Evolutionary conservation across 2,888 invertebrate species (phyloP).

Genomic region (Drosophila kanekoi): DNA sequence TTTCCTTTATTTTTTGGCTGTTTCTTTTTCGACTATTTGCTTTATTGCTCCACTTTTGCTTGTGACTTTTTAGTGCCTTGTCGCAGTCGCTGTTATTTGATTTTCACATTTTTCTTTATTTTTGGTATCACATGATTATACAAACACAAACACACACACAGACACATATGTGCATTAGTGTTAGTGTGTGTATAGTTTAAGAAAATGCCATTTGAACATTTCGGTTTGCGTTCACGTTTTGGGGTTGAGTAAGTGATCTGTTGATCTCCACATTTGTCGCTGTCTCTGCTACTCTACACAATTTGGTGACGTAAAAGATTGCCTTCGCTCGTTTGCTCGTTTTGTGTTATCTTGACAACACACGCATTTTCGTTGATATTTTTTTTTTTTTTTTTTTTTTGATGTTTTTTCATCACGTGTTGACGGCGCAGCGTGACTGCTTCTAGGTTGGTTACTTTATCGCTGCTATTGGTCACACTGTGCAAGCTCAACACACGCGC

Average conservation of each 20-base stretch:
- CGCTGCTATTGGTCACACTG: constrained; percentile 51
- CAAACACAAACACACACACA: constrained; percentile 58
- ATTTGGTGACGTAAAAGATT: constrained; percentile 68
- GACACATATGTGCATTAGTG: constrained; percentile 2
- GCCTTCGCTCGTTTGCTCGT: constrained; percentile 58
- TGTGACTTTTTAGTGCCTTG: constrained; percentile 77
- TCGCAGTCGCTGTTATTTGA: constrained; percentile 77
- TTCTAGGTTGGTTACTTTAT: constrained; percentile 30
- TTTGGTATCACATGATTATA: constrained; percentile 79
- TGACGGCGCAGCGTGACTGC: constrained; percentile 28
- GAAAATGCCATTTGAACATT: constrained; percentile 78
- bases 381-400: not conserved
- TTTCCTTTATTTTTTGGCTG: constrained; percentile 18
- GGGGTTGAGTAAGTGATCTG: constrained; percentile 72
- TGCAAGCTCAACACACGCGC: constrained; percentile 31
- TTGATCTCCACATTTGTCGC: constrained; percentile 74
- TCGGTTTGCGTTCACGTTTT: constrained; percentile 60
- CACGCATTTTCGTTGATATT: constrained; percentile 36
- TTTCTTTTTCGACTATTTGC: constrained; percentile 72
- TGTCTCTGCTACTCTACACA: constrained; percentile 28
- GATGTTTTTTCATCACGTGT: constrained; percentile 67
- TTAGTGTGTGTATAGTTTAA: constrained; percentile 34
- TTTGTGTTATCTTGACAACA: constrained; percentile 56
- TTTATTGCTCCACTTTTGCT: constrained; percentile 81
- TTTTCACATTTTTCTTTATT: constrained; percentile 81